A percentile compares a stretch with the other conserved stretches of the same genome.
These are phyloP conservation scores for Aradus depressus DNA, from an alignment of 2,888 invertebrate species.

Conservation along the genomic window DNA sequence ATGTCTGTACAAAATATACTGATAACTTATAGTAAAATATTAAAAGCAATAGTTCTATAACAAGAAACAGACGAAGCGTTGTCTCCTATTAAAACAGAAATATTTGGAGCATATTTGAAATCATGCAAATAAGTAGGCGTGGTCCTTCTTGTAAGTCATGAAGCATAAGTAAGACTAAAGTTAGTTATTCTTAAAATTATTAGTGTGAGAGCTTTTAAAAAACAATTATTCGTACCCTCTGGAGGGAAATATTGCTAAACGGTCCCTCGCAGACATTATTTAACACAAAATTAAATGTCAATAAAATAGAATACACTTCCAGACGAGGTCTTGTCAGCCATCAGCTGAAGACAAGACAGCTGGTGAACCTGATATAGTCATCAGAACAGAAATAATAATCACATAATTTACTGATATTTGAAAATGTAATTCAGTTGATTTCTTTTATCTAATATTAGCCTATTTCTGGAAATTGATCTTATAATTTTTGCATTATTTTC, in stretches of 20 bases:
- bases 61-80: background rate
- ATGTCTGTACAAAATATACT: too few species aligned
- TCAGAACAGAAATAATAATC: too few species aligned
- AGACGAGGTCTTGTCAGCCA: too few species aligned
- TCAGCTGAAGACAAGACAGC: constrained; percentile 8
- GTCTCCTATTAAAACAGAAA: background rate
- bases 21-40: too few species aligned
- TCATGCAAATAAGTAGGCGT: constrained; percentile 25
- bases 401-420: too few species aligned
- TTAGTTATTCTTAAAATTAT: background rate
- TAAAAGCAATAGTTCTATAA: too few species aligned
- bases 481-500: too few species aligned
- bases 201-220: background rate
- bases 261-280: constrained; percentile 79
- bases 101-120: too few species aligned
- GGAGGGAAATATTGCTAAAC: constrained; percentile 82
- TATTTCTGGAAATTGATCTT: too few species aligned
- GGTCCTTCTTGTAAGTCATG: constrained; percentile 13
- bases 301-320: too few species aligned
- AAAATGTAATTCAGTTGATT: too few species aligned
- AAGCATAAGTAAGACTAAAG: background rate
- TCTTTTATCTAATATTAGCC: too few species aligned
- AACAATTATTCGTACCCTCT: constrained; percentile 63
- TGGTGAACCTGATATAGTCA: background rate
- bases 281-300: background rate